These are phyloP conservation scores for Polietes domitor DNA, from an alignment of 2,888 invertebrate genomes.

Conservation along the genomic window DNA sequence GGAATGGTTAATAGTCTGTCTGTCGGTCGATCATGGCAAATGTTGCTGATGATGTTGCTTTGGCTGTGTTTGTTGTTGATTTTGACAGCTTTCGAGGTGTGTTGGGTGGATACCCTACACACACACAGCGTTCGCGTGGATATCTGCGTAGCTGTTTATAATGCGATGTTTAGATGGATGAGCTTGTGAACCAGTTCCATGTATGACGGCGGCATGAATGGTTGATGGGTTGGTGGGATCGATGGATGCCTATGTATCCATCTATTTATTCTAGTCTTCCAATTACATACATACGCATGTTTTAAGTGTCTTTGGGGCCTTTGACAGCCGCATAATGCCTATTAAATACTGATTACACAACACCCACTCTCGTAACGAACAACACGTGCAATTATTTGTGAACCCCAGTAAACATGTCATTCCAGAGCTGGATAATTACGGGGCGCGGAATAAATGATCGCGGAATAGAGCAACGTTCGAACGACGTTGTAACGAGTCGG, in stretches of 20 bases:
- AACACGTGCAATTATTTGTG: constrained; percentile 64
- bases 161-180: constrained; percentile 1
- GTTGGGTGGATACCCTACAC: constrained; percentile 46
- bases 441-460: not conserved
- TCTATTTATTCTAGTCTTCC: not conserved
- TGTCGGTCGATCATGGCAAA: not conserved
- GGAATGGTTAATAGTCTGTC: not conserved
- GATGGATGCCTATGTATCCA: not conserved
- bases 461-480: not conserved
- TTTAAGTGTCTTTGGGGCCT: not conserved
- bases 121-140: not conserved
- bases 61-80: constrained; percentile 46
- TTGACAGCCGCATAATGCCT: constrained; percentile 59
- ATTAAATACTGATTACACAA: constrained; percentile 63
- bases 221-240: not conserved
- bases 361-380: constrained; percentile 57
- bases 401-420: not conserved
- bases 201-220: not conserved
- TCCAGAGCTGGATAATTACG: not conserved
- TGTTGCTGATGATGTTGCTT: not conserved
- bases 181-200: constrained; percentile 4
- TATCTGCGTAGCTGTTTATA: not conserved
- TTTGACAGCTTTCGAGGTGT: constrained; percentile 63
- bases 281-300: constrained; percentile 4
- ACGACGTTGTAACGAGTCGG: not conserved